A percentile compares a stretch with the other conserved stretches of the same genome.
These are phyloP conservation scores for Heteropelma amictum DNA, from an alignment of 2,888 invertebrate species.

Conservation along the genomic window DNA sequence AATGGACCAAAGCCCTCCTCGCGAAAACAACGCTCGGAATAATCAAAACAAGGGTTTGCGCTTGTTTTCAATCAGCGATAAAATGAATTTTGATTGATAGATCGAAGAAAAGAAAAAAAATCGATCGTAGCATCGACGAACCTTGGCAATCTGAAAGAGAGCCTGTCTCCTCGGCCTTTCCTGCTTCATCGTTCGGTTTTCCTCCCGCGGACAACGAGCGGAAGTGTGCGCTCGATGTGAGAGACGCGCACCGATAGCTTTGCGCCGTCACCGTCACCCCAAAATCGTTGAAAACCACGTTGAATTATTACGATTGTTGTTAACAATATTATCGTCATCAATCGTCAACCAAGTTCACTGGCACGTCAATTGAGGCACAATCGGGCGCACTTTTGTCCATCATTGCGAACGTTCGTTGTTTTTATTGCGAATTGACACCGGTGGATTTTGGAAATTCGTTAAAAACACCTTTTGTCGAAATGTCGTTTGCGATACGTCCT, in stretches of 20 bases:
- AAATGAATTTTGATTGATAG: not conserved
- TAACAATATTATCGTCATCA: slow-evolving; percentile 5
- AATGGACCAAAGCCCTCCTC: slow-evolving; percentile 46
- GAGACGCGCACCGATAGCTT: slow-evolving; percentile 25
- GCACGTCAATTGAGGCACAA: slow-evolving; percentile 20
- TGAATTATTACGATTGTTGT: not conserved
- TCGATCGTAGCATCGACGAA: slow-evolving; percentile 72
- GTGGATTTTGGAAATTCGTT: not conserved
- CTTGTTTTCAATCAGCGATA: too few relatives aligned
- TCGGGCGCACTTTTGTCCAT: slow-evolving; percentile 46
- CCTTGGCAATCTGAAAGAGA: slow-evolving; percentile 88
- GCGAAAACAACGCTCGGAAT: slow-evolving; percentile 20
- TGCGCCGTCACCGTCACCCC: not conserved
- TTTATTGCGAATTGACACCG: too few relatives aligned
- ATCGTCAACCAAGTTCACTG: slow-evolving; percentile 43
- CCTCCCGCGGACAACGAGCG: not conserved
- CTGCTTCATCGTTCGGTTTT: slow-evolving; percentile 74
- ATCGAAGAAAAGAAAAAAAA: not conserved
- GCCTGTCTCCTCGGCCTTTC: slow-evolving; percentile 78
- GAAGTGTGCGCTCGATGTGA: too few relatives aligned
- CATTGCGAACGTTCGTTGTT: slow-evolving; percentile 6
- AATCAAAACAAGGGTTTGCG: slow-evolving; percentile 44
- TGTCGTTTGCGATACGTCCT: slow-evolving; percentile 52
- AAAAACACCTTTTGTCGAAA: slow-evolving; percentile 45
- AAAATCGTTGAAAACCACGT: slow-evolving; percentile 13